phyloP scores from a whole-genome alignment of 2,888 invertebrate species.

The Phortica okadai region DNA sequence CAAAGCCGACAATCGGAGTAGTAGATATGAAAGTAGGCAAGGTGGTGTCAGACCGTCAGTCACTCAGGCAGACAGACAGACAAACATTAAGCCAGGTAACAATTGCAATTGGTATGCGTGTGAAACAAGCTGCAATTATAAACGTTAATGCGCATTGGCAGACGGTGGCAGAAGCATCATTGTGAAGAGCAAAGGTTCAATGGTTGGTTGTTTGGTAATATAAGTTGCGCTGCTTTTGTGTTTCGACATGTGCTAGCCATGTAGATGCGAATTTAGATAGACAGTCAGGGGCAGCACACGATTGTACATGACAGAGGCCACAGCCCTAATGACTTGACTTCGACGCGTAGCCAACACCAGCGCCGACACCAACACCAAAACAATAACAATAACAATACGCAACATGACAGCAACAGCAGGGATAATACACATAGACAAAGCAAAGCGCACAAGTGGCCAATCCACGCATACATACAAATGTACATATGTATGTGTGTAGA shows the following conservation, averaged over 20 bases:
- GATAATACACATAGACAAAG: not conserved
- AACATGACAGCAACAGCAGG: not conserved
- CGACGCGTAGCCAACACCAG: constrained; percentile 43
- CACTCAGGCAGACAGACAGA: not conserved
- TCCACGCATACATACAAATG: too few relatives aligned
- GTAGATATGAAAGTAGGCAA: not conserved
- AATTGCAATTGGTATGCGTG: constrained; percentile 38
- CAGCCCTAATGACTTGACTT: constrained; percentile 55
- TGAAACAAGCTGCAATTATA: constrained; percentile 69
- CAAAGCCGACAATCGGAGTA: not conserved
- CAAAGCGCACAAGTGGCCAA: constrained; percentile 16
- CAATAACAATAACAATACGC: not conserved
- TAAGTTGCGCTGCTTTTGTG: not conserved
- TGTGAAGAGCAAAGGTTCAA: not conserved
- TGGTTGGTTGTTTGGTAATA: not conserved
- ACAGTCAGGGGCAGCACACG: constrained; percentile 24
- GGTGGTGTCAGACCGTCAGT: not conserved
- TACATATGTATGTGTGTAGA: too few relatives aligned
- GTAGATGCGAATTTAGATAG: not conserved
- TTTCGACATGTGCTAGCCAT: not conserved
- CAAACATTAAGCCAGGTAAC: not conserved
- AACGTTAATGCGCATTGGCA: constrained; percentile 66
- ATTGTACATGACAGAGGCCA: not conserved
- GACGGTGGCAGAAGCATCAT: constrained; percentile 16
- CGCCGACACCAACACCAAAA: constrained; percentile 38